Conservation (phyloP, 2,888 invertebrate species). For the Nemapogon koenigi region DNA sequence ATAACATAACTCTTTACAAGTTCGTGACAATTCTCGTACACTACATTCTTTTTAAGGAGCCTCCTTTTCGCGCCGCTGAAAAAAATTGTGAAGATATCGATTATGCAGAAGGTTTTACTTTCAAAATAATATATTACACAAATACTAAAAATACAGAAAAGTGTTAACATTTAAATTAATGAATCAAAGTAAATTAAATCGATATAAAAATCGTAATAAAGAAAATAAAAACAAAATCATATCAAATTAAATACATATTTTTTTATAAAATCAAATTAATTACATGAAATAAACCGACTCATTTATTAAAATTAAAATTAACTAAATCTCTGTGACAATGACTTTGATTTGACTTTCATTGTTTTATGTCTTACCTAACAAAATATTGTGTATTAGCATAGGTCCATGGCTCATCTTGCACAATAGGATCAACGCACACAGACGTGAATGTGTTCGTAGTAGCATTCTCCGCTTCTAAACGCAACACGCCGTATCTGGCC, state of each 20-base stretch:
- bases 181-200: too few species aligned
- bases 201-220: too few species aligned
- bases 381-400: constrained; percentile 78
- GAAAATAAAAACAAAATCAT: too few species aligned
- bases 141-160: too few species aligned
- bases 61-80: neutral
- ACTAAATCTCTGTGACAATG: too few species aligned
- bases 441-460: constrained; percentile 60
- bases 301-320: too few species aligned
- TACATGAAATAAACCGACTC: too few species aligned
- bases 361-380: constrained; percentile 57
- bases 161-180: too few species aligned
- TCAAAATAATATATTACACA: neutral
- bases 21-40: constrained; percentile 30
- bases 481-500: constrained; percentile 79
- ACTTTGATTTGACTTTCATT: too few species aligned
- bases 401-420: constrained; percentile 71
- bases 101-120: neutral
- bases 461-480: constrained; percentile 49
- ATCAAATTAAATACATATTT: too few species aligned
- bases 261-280: too few species aligned
- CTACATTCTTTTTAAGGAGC: constrained; percentile 27
- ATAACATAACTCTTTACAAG: constrained; percentile 35
- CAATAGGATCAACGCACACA: constrained; percentile 82
- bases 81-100: too few species aligned